A percentile compares a stretch with the other conserved stretches of the same genome.
These are phyloP conservation scores for Lepidotrigona ventralis DNA, from an alignment of 1,140 invertebrate species.

Conservation along the genomic window DNA sequence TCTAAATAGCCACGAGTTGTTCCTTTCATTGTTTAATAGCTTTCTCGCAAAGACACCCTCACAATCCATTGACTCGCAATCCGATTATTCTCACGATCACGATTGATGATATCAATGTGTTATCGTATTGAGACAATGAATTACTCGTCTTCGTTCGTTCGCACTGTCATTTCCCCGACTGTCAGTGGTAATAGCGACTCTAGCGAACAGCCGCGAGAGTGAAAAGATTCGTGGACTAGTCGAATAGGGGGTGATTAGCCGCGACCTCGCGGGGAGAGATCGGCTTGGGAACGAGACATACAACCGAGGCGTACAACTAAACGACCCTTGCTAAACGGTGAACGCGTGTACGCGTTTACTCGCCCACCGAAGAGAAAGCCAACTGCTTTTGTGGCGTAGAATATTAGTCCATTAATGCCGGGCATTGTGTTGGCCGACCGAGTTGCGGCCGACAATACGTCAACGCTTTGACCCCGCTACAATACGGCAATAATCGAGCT, in stretches of 20 bases:
- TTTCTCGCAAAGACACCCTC: too few species aligned
- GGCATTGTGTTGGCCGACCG: slow-evolving; percentile 58
- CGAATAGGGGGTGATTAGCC: not conserved
- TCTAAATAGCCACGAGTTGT: too few species aligned
- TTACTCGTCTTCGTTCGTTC: too few species aligned
- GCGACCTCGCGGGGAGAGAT: not conserved
- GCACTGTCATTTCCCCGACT: too few species aligned
- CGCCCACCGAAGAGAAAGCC: slow-evolving; percentile 47
- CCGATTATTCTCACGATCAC: too few species aligned
- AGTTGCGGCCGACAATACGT: slow-evolving; percentile 69
- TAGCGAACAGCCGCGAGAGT: too few species aligned
- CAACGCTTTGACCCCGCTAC: slow-evolving; percentile 70
- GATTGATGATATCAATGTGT: too few species aligned
- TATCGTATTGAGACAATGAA: too few species aligned
- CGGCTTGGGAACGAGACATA: not conserved
- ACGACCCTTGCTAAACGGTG: slow-evolving; percentile 50
- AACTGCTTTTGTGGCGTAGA: slow-evolving; percentile 63
- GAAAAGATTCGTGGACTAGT: not conserved
- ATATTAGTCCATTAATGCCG: slow-evolving; percentile 69
- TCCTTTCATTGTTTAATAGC: too few species aligned
- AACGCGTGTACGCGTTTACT: slow-evolving; percentile 33
- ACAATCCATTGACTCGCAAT: too few species aligned
- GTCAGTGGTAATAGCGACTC: too few species aligned
- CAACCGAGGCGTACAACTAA: not conserved
- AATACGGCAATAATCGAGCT: slow-evolving; percentile 68